phyloP scores from a whole-genome alignment of 2,797 vertebrate species.

The Podarcis lilfordi region DNA sequence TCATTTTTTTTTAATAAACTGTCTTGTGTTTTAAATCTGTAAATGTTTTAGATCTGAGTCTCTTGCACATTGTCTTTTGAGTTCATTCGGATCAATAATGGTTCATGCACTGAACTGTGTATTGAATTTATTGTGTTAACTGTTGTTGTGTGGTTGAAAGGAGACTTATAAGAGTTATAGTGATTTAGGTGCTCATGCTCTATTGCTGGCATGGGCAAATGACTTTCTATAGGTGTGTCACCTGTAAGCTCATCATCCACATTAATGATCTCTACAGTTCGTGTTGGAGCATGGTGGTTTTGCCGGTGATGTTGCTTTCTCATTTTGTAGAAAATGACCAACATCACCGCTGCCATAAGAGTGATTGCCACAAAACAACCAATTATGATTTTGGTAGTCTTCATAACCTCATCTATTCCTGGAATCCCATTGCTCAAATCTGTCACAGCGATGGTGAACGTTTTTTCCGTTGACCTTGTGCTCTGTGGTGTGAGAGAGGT shows the following conservation, averaged over 20 bases:
- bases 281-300: slow-evolving; percentile 93
- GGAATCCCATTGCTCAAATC: slow-evolving; percentile 88
- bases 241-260: slow-evolving; percentile 97
- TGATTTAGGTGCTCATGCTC: slow-evolving; percentile 99
- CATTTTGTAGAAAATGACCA: slow-evolving; percentile 99
- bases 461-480: slow-evolving; percentile 93
- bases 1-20: slow-evolving; percentile 89
- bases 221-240: slow-evolving; percentile 93
- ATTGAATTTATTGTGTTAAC: slow-evolving; percentile 98
- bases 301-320: slow-evolving; percentile 99
- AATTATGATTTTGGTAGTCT: slow-evolving; percentile 99
- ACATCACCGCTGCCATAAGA: slow-evolving; percentile 99
- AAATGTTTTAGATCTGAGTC: slow-evolving; percentile 96
- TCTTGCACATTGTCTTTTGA: slow-evolving; percentile 99
- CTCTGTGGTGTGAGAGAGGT: slow-evolving; percentile 88
- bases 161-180: slow-evolving; percentile 98
- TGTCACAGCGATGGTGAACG: slow-evolving; percentile 92
- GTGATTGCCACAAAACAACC: slow-evolving; percentile 99
- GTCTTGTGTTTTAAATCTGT: slow-evolving; percentile 80
- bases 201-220: slow-evolving; percentile 94
- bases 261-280: slow-evolving; percentile 99
- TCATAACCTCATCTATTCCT: slow-evolving; percentile 99
- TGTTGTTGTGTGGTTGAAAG: slow-evolving; percentile 94
- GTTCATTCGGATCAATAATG: slow-evolving; percentile 99
- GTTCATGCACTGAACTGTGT: slow-evolving; percentile 99